phyloP scores from a whole-genome alignment of 2,888 invertebrate species.

The Melinaea marsaeus region DNA sequence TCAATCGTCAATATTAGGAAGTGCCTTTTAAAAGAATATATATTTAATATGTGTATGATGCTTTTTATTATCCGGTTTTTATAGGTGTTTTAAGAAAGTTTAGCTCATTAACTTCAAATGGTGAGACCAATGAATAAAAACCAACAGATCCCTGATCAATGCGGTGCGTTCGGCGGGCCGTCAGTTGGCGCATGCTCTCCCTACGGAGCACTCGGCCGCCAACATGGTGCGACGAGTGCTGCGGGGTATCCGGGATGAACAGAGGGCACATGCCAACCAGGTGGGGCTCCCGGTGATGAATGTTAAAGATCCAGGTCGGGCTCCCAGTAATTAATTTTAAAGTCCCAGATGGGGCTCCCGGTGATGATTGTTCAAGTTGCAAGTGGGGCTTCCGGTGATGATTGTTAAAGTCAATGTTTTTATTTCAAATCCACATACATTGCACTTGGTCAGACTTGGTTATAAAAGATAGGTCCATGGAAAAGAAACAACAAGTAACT shows the following conservation, averaged over 20 bases:
- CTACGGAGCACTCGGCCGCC: constrained; percentile 86
- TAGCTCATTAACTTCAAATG: too few relatives aligned
- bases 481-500: too few relatives aligned
- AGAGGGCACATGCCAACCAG: constrained; percentile 69
- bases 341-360: not conserved
- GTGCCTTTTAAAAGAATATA: too few relatives aligned
- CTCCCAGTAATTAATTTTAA: not conserved
- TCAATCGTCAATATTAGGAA: too few relatives aligned
- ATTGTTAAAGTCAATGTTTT: not conserved
- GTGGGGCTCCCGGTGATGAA: constrained; percentile 30
- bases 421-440: not conserved
- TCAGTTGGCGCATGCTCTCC: constrained; percentile 66
- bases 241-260: constrained; percentile 90
- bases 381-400: not conserved
- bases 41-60: too few relatives aligned
- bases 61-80: too few relatives aligned
- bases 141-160: constrained; percentile 72
- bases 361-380: too few relatives aligned
- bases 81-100: too few relatives aligned
- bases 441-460: not conserved
- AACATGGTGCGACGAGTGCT: constrained; percentile 91
- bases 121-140: not conserved
- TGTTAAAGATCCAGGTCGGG: not conserved
- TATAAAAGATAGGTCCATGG: too few relatives aligned
- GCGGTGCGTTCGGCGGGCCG: constrained; percentile 48